phyloP scores from a whole-genome alignment of 1,140 invertebrate species.

The Trichomalopsis sarcophagae region DNA sequence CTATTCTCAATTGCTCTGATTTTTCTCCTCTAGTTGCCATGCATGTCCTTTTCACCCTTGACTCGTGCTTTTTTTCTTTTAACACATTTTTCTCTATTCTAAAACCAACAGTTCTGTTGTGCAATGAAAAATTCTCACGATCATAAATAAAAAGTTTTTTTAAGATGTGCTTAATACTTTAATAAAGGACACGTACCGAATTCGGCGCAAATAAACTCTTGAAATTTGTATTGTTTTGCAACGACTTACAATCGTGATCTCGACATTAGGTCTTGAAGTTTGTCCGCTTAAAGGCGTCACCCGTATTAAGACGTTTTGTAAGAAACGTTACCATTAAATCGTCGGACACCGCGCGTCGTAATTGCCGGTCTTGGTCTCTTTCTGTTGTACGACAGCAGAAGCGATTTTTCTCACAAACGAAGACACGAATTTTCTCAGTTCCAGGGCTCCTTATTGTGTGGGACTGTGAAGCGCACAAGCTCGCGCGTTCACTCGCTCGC shows the following conservation, averaged over 20 bases:
- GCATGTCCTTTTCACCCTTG: background rate
- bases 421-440: background rate
- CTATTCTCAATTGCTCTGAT: background rate
- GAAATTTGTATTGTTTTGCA: conserved; percentile 1
- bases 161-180: background rate
- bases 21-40: background rate
- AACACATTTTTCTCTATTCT: background rate
- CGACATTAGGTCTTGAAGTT: background rate
- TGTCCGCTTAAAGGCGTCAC: background rate
- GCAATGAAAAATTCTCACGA: too few relatives aligned
- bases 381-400: background rate
- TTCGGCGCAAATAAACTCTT: background rate
- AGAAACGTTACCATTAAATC: conserved; percentile 19
- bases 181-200: background rate
- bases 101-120: too few relatives aligned
- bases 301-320: conserved; percentile 21
- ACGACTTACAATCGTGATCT: conserved; percentile 12
- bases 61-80: background rate
- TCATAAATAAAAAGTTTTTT: too few relatives aligned
- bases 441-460: background rate
- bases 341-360: background rate
- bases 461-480: background rate
- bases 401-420: background rate
- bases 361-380: background rate
- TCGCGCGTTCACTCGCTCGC: background rate